Conservation (phyloP, 2,113 vertebrate species). For the Pogonocichla stellata region DNA sequence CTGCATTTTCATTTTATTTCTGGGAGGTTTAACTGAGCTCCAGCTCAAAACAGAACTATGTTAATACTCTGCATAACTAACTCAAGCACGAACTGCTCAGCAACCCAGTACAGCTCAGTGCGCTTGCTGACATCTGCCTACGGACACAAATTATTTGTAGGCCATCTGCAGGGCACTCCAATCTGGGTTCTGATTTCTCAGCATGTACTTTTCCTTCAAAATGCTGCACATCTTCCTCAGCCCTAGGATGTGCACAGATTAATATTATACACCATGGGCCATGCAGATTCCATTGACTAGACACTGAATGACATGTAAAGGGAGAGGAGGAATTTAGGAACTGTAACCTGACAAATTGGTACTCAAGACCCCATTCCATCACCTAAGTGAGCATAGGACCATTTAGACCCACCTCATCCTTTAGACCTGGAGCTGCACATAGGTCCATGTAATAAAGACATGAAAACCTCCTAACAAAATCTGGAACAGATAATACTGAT, state of each 20-base stretch:
- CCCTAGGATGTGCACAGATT: neutral
- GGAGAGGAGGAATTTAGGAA: neutral
- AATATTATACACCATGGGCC: rapidly evolving
- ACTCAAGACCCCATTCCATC: neutral
- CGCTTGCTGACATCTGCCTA: neutral
- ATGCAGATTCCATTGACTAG: neutral
- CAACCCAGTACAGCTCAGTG: neutral
- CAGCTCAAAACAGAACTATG: neutral
- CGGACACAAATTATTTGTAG: neutral
- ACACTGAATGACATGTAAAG: neutral
- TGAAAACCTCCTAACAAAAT: neutral
- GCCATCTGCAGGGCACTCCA: neutral
- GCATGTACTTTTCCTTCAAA: neutral
- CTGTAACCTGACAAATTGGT: neutral
- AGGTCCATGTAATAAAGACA: slow-evolving; percentile 11
- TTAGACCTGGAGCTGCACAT: neutral
- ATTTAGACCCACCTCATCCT: neutral
- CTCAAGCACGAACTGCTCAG: neutral
- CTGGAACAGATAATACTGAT: neutral
- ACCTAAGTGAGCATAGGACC: neutral
- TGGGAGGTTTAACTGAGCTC: neutral
- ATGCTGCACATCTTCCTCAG: neutral
- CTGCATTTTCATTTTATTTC: neutral
- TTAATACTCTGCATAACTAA: neutral
- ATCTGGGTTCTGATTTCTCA: neutral